A percentile compares a stretch with the other conserved stretches of the same genome.
Conservation (phyloP, 1,140 invertebrate species). For the Drosophila pseudoananassae region DNA sequence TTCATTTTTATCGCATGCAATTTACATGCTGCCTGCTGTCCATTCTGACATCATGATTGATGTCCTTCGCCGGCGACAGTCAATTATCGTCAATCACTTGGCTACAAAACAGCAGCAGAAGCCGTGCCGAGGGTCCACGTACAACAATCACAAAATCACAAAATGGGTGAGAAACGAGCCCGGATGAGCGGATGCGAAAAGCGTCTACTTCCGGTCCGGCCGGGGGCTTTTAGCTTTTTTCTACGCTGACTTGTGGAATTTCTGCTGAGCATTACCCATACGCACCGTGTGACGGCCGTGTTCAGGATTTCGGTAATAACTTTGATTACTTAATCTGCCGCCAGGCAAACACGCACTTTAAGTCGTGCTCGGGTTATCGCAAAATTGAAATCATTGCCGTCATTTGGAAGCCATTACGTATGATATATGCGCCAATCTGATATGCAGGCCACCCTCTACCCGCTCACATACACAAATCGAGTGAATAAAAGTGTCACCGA, state of each 20-base stretch:
- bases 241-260: slow-evolving; percentile 10
- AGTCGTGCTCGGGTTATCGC: slow-evolving; percentile 45
- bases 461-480: slow-evolving; percentile 28
- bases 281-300: slow-evolving; percentile 43
- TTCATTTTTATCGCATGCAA: slow-evolving; percentile 77
- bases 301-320: slow-evolving; percentile 49
- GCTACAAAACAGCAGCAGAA: slow-evolving; percentile 25
- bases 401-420: slow-evolving; percentile 76
- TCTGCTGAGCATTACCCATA: slow-evolving; percentile 60
- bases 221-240: neutral
- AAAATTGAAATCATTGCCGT: slow-evolving; percentile 79
- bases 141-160: neutral
- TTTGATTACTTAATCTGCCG: slow-evolving; percentile 58
- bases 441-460: slow-evolving; percentile 55
- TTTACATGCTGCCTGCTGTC: slow-evolving; percentile 77
- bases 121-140: slow-evolving; percentile 6
- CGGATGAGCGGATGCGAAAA: slow-evolving; percentile 1
- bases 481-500: slow-evolving; percentile 79
- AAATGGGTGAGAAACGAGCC: neutral
- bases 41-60: slow-evolving; percentile 79
- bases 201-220: slow-evolving; percentile 11
- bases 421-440: slow-evolving; percentile 79
- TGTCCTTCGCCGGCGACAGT: slow-evolving; percentile 73
- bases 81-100: slow-evolving; percentile 81
- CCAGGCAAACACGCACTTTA: slow-evolving; percentile 34